These are phyloP conservation scores for Grus americana DNA, from an alignment of 2,113 vertebrate genomes.

Conservation along the genomic window DNA sequence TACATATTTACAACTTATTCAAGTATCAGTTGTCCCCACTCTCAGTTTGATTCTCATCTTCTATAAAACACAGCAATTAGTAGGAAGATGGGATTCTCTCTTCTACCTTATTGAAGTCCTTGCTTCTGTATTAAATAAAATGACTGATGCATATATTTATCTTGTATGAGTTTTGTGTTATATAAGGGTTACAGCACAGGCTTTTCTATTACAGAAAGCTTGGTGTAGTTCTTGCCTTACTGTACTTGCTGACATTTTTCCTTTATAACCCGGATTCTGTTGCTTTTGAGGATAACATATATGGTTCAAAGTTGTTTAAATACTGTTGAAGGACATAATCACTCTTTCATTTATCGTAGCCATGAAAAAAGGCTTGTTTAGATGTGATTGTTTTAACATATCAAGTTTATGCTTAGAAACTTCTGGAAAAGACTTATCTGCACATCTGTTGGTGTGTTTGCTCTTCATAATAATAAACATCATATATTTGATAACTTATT, in stretches of 20 bases:
- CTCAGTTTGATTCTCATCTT: not conserved
- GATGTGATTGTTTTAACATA: not conserved
- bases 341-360: not conserved
- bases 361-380: not conserved
- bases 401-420: not conserved
- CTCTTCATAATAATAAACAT: not conserved
- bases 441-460: not conserved
- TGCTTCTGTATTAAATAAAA: not conserved
- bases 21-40: not conserved
- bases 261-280: not conserved
- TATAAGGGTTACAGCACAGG: rapidly evolving
- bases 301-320: not conserved
- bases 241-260: not conserved
- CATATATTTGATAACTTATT: not conserved
- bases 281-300: not conserved
- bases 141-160: not conserved
- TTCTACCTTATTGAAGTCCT: not conserved
- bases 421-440: not conserved
- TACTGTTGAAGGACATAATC: not conserved
- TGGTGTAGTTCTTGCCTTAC: not conserved
- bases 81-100: not conserved
- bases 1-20: not conserved
- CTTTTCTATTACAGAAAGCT: not conserved
- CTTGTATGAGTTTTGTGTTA: not conserved
- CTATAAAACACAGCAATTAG: not conserved